Base-by-base conservation (phyloP, 37 sponge, comb jelly and placozoan genomes). In the Halichondria panicea region DNA sequence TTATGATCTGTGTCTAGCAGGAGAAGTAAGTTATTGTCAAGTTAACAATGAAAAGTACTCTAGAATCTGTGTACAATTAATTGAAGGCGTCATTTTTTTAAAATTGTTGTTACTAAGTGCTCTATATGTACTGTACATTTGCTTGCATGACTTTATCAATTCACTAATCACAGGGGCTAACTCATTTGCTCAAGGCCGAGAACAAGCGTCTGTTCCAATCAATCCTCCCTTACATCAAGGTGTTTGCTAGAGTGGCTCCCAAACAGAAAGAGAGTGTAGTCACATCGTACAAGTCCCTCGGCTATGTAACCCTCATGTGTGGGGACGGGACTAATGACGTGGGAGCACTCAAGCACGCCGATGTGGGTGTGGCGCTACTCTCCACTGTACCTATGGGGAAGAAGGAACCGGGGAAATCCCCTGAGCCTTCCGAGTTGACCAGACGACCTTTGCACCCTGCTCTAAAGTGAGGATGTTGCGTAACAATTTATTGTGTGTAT, bases 321-420 rank as follows among this genome's bases (percentile, higher is more conserved):
- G 99, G 99, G n/a, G 99, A 98, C 71, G 99, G 99, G 9, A 95
- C 99, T 6, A 98, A 98, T 63, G 99, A 98, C 75, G 99, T 98
- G 0, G 99, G 99, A 68, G 99, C 99, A 1, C 76, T 98, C 19
- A 98, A 98, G 63, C 99, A 98, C 69, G 99, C 99, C 9, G 89
- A 98, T 65, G 93, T 98, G 76, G 99, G 99, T 64, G 86, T 86
- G 66, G 79, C 86, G 18, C 60, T 86, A 8, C 65, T 86, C 39
- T 78, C 79, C 32, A 86, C 79, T 21, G 74, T 78, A 44, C 56
- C 54, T 5, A 25, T 73, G 24, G 42, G 65, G 56, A 81, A 70
- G 62, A 61, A 36, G 27, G 4, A 15, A 19, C 39, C n/a, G n/a
- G n/a, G n/a, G n/a, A n/a, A n/a, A n/a, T n/a, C n/a, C n/a, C n/a